These are phyloP conservation scores for Micromesistius poutassou DNA, from an alignment of 2,797 vertebrate genomes.

Conservation along the genomic window DNA sequence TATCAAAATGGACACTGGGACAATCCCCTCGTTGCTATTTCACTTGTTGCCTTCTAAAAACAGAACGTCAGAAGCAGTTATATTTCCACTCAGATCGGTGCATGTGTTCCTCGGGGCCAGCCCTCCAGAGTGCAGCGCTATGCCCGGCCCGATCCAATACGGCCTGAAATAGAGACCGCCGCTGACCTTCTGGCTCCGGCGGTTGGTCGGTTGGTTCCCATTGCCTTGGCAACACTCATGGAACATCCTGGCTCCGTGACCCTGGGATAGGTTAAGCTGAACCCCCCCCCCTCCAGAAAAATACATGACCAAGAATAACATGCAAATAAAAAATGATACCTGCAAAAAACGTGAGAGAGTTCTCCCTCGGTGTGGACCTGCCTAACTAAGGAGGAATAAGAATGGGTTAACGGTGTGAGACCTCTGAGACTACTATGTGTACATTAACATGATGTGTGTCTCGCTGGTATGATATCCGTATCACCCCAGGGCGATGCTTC, in stretches of 20 bases:
- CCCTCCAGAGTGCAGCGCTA: constrained; percentile 51
- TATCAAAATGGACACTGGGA: constrained; percentile 27
- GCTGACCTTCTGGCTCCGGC: constrained; percentile 59
- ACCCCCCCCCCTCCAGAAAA: neutral
- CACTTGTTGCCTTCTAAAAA: constrained; percentile 56
- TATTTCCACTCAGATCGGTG: constrained; percentile 60
- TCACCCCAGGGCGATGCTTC: neutral
- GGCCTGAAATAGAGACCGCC: constrained; percentile 60
- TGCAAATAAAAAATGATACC: neutral
- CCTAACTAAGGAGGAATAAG: neutral
- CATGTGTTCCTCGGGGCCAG: constrained; percentile 32
- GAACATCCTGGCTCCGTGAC: constrained; percentile 18
- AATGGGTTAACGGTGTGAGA: neutral
- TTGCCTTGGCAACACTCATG: constrained; percentile 48
- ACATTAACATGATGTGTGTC: neutral
- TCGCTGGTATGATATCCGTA: neutral
- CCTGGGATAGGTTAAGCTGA: constrained; percentile 1
- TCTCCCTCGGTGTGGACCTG: neutral
- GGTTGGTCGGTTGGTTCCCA: constrained; percentile 64
- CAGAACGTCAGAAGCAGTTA: constrained; percentile 37
- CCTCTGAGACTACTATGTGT: neutral
- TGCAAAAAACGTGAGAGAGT: neutral
- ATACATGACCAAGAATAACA: neutral
- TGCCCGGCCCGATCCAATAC: constrained; percentile 39
- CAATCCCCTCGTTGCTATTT: constrained; percentile 27